Base-by-base conservation (phyloP, 2,888 invertebrate genomes). In the Rosalia funebris region DNA sequence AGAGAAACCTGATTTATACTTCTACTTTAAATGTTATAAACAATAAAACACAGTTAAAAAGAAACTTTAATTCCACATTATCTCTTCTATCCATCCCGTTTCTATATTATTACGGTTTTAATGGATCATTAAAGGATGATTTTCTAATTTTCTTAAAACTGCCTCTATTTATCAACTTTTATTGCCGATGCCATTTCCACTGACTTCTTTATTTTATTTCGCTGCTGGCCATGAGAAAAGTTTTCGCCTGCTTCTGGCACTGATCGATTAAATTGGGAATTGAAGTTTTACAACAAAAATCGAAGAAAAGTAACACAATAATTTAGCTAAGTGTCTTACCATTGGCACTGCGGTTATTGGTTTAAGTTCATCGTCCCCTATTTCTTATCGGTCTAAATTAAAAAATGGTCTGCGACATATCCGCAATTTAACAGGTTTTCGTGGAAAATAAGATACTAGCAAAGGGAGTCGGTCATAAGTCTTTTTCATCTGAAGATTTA, bases 211-310 rank as follows among this genome's bases (percentile, higher is more conserved):
- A 50, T 58, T 62, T 53, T 57, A 62, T 65, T 65, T 60, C 59
- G 53, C 50, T 17, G 59, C 59, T 58, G 52, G 65, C 56, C 62
- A 57, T 58, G 54, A 54, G 60, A 57, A 60, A 68, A 68, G 65
- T 65, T 70, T 61, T 46, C 61, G 46, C 42, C 60, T 59, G 64
- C 54, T 57, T 50, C 47, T 37, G 63, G 60, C 69, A 57, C 54
- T 71, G 71, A 71, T 70, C 71, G 70, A 70, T 70, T 66, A 41
- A 65, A 62, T 55, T 55, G 65, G 63, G 66, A 71, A 70, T 69
- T 70, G 68, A 61, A 64, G 63, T 63, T 69, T 66, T 66, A 36
- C 10, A 16, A 17, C 37, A 50, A 47, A 50, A 37, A 11, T 25
- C 17, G 2, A 37, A 50, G 39, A 36, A 20, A 36, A 48, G 50